Evolutionary conservation across 2,797 vertebrate species (phyloP).

Genomic region (Vultur gryphus): DNA sequence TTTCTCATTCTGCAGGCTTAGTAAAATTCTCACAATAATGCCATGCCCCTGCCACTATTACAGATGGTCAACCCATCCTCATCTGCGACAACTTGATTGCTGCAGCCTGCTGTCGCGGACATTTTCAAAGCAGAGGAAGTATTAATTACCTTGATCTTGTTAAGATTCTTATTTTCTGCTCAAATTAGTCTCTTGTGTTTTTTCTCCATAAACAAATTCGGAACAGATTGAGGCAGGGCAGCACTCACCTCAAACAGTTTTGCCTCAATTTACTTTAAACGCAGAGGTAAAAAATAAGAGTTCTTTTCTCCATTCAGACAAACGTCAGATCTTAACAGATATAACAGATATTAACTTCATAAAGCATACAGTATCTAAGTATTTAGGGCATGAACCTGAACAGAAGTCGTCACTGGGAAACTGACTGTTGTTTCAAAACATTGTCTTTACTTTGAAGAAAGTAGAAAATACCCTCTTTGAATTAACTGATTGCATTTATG

Average conservation of each 20-base stretch:
- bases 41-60: background rate
- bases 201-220: background rate
- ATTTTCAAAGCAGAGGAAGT: background rate
- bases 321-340: background rate
- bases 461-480: background rate
- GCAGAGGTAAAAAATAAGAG: background rate
- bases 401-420: background rate
- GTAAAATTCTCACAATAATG: background rate
- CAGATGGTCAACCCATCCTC: background rate
- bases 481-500: background rate
- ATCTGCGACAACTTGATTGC: background rate
- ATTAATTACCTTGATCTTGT: constrained; percentile 10
- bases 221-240: background rate
- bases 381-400: background rate
- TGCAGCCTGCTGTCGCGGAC: background rate
- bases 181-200: background rate
- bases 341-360: background rate
- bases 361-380: background rate
- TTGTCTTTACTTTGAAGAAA: background rate
- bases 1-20: background rate
- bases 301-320: background rate
- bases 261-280: background rate
- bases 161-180: background rate
- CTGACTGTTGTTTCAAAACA: background rate
- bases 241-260: background rate